Base-by-base conservation (phyloP, 2,888 invertebrate species). In the Cephus runcator region DNA sequence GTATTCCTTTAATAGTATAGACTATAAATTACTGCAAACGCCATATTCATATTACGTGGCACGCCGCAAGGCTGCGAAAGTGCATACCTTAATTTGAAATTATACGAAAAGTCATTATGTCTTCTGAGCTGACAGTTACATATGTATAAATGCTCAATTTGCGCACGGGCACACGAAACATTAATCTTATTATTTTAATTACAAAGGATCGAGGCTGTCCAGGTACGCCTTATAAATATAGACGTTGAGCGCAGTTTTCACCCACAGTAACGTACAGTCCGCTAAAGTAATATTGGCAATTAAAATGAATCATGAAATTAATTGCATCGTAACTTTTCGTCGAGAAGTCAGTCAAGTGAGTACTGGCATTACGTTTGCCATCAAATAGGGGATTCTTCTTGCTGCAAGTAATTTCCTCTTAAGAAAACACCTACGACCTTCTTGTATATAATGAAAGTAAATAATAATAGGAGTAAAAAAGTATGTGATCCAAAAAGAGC, bases 131-230 rank as follows among this genome's bases (percentile, higher is more conserved):
- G 84, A 84, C 84, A 84, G 84, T 80, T 84, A 84, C 84, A 84
- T 82, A 83, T 84, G 84, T 84, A 84, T 83, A 84, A 83, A 78
- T 78, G 78, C 75, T 78, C 78, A 84, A 85, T 85, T 85, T 85
- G 83, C 83, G 81, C 80, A 79, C 78, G 81, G 77, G 77, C 83
- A 80, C 81, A 84, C 80, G 82, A 83, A 82, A 83, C 83, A 85
- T 85, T 85, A 83, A 85, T 85, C 85, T 85, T 85, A 85, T 84
- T 85, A 85, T 83, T 85, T 85, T 85, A 85, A 85, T 85, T 85
- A 85, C 83, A 83, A 85, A 83, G 80, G 81, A 84, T 82, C 75
- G n/a, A 34, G 73, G 34, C 73, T 69, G 73, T 23, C 34, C 73
- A 73, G 40, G 34, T 33, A 34, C 31, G 74, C 40, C 35, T 75